phyloP scores from a whole-genome alignment of 2,797 vertebrate species.

The Podarcis lilfordi region DNA sequence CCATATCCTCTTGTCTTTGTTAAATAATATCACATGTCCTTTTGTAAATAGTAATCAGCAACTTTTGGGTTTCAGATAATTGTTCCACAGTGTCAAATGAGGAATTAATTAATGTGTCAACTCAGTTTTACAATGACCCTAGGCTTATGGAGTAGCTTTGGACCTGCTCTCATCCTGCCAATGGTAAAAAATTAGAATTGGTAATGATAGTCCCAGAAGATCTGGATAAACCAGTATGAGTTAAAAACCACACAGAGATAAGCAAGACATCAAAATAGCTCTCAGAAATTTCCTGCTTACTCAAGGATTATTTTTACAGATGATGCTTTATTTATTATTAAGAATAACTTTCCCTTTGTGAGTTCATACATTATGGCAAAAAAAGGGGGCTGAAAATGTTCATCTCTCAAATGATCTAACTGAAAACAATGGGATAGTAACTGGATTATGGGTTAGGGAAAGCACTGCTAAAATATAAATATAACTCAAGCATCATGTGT shows the following conservation, averaged over 20 bases:
- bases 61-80: neutral
- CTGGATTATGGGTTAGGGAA: neutral
- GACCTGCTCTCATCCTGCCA: neutral
- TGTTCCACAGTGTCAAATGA: neutral
- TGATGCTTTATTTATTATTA: neutral
- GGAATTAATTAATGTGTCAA: neutral
- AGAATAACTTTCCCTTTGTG: neutral
- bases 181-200: neutral
- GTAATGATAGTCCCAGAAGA: neutral
- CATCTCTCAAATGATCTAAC: neutral
- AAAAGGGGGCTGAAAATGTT: neutral
- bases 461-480: neutral
- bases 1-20: neutral
- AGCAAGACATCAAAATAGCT: neutral
- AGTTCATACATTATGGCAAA: neutral
- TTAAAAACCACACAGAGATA: neutral
- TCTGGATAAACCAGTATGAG: neutral
- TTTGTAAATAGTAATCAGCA: neutral
- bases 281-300: neutral
- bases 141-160: neutral
- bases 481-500: neutral
- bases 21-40: neutral
- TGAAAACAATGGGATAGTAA: neutral
- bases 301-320: constrained; percentile 2
- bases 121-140: neutral